phyloP scores from a whole-genome alignment of 2,888 invertebrate genomes.

The Barypeithes pellucidus region DNA sequence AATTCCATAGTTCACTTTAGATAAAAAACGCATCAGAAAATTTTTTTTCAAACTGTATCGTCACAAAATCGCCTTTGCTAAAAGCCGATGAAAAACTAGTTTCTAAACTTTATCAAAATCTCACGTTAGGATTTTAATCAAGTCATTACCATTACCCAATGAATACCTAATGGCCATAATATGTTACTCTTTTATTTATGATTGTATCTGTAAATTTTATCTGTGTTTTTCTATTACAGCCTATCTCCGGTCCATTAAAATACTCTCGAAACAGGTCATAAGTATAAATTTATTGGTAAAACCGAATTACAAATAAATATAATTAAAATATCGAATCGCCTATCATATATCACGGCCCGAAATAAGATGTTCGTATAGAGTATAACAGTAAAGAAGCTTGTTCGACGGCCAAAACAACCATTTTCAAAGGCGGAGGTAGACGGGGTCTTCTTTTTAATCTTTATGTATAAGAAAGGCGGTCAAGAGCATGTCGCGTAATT shows the following conservation, averaged over 20 bases:
- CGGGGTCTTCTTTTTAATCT: not conserved
- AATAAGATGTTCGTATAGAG: conserved; percentile 38
- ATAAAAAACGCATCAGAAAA: too few species aligned
- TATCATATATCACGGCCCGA: conserved; percentile 38
- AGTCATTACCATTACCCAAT: conserved; percentile 18
- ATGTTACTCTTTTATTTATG: conserved; percentile 18
- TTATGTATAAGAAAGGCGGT: too few species aligned
- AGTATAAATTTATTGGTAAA: conserved; percentile 9
- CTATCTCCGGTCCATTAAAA: conserved; percentile 20
- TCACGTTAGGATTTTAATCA: conserved; percentile 10
- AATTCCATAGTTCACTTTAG: too few species aligned
- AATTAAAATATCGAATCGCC: conserved; percentile 29
- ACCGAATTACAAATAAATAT: conserved; percentile 33
- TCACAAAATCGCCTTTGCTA: not conserved
- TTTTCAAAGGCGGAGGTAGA: conserved; percentile 22
- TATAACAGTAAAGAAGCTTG: conserved; percentile 34
- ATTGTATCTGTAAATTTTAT: conserved; percentile 15
- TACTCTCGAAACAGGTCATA: conserved; percentile 3
- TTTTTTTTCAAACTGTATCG: too few species aligned
- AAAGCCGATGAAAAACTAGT: not conserved
- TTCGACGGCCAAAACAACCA: conserved; percentile 18
- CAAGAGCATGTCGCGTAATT: too few species aligned
- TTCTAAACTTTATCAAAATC: conserved; percentile 4
- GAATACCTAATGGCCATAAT: conserved; percentile 26
- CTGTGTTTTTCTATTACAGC: conserved; percentile 15